Evolutionary conservation across 2,797 vertebrate species (phyloP).

Genomic region (Poecilia wingei): DNA sequence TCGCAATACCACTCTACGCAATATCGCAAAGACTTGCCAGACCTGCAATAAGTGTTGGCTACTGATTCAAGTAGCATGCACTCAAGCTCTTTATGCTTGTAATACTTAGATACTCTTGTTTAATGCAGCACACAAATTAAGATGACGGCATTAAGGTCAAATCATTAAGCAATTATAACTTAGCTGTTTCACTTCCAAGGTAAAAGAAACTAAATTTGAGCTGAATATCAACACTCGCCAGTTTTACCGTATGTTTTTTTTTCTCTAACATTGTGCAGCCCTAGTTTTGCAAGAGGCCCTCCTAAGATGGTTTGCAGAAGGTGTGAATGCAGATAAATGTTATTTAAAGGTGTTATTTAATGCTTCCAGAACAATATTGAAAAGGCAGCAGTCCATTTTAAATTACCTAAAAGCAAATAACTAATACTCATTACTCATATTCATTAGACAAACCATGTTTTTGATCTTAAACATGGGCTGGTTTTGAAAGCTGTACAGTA

Average conservation of each 20-base stretch:
- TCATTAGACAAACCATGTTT: constrained; percentile 26
- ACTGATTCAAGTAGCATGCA: neutral
- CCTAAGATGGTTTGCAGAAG: constrained; percentile 25
- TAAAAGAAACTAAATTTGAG: neutral
- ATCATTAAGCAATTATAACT: neutral
- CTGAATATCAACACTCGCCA: neutral
- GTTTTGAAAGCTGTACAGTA: constrained; percentile 33
- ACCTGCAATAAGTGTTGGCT: neutral
- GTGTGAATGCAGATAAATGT: constrained; percentile 57
- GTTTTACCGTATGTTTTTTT: neutral
- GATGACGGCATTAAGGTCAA: neutral
- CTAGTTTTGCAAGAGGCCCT: constrained; percentile 25
- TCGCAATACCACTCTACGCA: neutral
- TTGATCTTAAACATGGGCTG: constrained; percentile 13
- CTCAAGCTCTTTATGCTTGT: neutral
- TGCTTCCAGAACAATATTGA: constrained; percentile 57
- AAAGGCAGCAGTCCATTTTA: constrained; percentile 56
- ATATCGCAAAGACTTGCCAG: neutral
- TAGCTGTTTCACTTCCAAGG: neutral
- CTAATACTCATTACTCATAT: constrained; percentile 24
- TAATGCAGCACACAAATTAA: neutral
- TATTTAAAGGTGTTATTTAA: constrained; percentile 40
- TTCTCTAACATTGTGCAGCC: neutral
- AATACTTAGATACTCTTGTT: neutral
- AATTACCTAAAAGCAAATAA: constrained; percentile 56